A percentile compares a stretch with the other conserved stretches of the same genome.
Evolutionary conservation across 2,888 invertebrate genomes (phyloP).

Genomic region (Ochropleura leucogaster): DNA sequence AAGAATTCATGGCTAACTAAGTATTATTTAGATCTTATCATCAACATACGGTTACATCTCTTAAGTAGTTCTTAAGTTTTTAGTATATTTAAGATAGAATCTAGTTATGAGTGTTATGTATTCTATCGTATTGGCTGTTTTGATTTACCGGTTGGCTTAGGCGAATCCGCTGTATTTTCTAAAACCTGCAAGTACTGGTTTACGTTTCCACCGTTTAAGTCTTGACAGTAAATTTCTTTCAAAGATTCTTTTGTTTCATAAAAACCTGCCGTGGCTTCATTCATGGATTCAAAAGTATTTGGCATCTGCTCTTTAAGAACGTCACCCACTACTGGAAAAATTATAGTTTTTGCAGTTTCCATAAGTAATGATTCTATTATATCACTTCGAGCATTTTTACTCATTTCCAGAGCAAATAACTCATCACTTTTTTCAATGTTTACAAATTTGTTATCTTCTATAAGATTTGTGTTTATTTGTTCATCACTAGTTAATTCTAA

Average conservation of each 20-base stretch:
- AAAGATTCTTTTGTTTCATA: not conserved
- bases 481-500: not conserved
- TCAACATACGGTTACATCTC: not conserved
- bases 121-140: not conserved
- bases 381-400: not conserved
- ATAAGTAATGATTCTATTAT: slow-evolving; percentile 31
- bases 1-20: not conserved
- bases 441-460: not conserved
- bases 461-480: not conserved
- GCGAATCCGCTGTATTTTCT: not conserved
- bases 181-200: not conserved
- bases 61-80: not conserved
- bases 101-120: not conserved
- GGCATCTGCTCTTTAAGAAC: slow-evolving; percentile 13
- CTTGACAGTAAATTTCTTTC: not conserved
- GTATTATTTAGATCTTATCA: not conserved
- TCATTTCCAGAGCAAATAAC: not conserved
- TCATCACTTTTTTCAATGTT: not conserved
- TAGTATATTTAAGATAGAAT: not conserved
- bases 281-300: not conserved
- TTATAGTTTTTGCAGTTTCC: slow-evolving; percentile 41
- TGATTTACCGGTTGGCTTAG: slow-evolving; percentile 21
- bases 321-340: slow-evolving; percentile 33
- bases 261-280: not conserved
- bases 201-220: not conserved